Evolutionary conservation across 2,888 invertebrate genomes (phyloP).

Genomic region (Parnassius glacialis): DNA sequence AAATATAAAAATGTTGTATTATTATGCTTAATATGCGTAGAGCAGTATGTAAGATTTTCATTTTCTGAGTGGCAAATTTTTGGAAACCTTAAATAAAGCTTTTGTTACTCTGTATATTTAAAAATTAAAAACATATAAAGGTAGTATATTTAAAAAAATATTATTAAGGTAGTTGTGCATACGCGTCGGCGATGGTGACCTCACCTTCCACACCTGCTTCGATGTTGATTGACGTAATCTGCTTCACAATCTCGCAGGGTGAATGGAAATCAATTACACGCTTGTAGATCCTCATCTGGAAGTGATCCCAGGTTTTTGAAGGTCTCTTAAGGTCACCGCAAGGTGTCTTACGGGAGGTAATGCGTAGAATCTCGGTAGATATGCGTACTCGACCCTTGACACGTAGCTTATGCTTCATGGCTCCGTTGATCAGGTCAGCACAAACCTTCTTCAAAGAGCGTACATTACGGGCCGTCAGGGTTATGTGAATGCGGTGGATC

Average conservation of each 20-base stretch:
- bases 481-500: slow-evolving; percentile 97
- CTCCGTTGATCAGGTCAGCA: slow-evolving; percentile 96
- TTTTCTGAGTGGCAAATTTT: too few relatives aligned
- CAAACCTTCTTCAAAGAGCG: slow-evolving; percentile 99
- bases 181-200: slow-evolving; percentile 96
- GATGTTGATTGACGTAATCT: slow-evolving; percentile 99
- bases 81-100: too few relatives aligned
- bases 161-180: slow-evolving; percentile 72
- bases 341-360: slow-evolving; percentile 99
- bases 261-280: slow-evolving; percentile 99
- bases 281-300: slow-evolving; percentile 99
- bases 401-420: slow-evolving; percentile 97
- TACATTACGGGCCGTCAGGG: slow-evolving; percentile 97
- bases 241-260: slow-evolving; percentile 99
- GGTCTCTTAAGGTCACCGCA: slow-evolving; percentile 91
- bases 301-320: slow-evolving; percentile 99
- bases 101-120: too few relatives aligned
- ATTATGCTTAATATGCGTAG: too few relatives aligned
- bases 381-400: slow-evolving; percentile 99
- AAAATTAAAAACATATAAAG: slow-evolving; percentile 44
- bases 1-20: too few relatives aligned
- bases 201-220: slow-evolving; percentile 99
- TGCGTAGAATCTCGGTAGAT: slow-evolving; percentile 98
- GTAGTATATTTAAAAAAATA: slow-evolving; percentile 45
- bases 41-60: too few relatives aligned